Percentiles rank a stretch among this genome's conserved stretches.
phyloP scores from a whole-genome alignment of 2,797 vertebrate genomes.

The Hemitrygon akajei region DNA sequence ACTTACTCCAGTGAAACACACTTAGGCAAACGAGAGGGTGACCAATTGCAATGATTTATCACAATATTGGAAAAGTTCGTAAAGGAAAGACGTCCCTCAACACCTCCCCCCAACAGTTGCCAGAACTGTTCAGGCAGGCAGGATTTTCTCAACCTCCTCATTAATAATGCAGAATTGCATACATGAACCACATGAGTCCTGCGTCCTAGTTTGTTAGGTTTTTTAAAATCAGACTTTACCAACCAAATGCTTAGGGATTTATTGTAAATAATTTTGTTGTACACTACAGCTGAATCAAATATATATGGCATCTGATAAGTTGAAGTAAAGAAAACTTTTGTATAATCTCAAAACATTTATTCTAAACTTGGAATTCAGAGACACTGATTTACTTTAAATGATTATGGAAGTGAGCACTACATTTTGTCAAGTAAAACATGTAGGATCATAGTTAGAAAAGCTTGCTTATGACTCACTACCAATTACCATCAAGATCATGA shows the following conservation, averaged over 20 bases:
- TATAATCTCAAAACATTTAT: background rate
- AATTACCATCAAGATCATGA: background rate
- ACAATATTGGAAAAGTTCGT: background rate
- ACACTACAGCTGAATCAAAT: background rate
- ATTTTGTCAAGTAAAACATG: background rate
- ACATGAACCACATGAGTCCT: background rate
- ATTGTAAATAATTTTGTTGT: background rate
- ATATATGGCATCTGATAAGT: background rate
- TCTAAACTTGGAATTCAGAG: background rate
- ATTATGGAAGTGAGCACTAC: background rate
- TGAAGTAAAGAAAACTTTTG: background rate
- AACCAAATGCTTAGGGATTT: background rate
- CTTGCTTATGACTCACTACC: background rate
- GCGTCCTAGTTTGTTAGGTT: background rate
- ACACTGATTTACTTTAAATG: background rate
- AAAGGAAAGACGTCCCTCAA: background rate
- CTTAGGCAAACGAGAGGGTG: background rate
- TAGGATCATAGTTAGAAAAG: background rate
- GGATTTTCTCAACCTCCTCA: background rate
- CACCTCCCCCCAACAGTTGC: background rate
- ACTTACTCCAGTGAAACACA: background rate
- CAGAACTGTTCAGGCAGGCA: background rate
- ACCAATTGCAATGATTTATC: background rate
- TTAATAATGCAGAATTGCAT: background rate
- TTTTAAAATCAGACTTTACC: background rate